A percentile compares a stretch with the other conserved stretches of the same genome.
Evolutionary conservation across 2,797 vertebrate species (phyloP).

Genomic region (Rhincodon typus): DNA sequence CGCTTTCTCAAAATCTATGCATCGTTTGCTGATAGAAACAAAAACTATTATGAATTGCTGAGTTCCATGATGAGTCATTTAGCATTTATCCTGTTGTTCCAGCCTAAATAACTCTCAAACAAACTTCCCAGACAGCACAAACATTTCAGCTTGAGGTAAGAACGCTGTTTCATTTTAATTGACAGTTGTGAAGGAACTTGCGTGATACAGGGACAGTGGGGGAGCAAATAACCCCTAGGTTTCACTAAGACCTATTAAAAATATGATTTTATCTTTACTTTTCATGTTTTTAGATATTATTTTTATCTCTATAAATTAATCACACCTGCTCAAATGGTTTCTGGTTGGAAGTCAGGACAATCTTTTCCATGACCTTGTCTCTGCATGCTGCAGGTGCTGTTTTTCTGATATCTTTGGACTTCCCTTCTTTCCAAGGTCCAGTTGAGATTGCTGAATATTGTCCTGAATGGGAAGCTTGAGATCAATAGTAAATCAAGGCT

Average conservation of each 20-base stretch:
- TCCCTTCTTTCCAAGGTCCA: background rate
- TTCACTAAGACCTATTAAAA: background rate
- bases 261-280: background rate
- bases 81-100: background rate
- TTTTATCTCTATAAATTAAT: background rate
- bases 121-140: background rate
- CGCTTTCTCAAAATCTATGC: background rate
- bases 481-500: background rate
- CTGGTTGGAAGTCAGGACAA: background rate
- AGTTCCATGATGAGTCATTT: background rate
- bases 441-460: background rate
- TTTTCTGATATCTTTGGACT: background rate
- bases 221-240: background rate
- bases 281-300: background rate
- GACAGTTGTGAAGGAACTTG: background rate
- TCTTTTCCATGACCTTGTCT: background rate
- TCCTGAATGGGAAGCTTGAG: background rate
- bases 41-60: background rate
- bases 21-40: background rate
- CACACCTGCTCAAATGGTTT: background rate
- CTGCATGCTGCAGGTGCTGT: background rate
- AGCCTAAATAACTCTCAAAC: background rate
- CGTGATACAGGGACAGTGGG: background rate
- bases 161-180: background rate
- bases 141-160: background rate